Evolutionary conservation across 2,797 vertebrate species (phyloP).

Genomic region (Corythornis leucogaster): DNA sequence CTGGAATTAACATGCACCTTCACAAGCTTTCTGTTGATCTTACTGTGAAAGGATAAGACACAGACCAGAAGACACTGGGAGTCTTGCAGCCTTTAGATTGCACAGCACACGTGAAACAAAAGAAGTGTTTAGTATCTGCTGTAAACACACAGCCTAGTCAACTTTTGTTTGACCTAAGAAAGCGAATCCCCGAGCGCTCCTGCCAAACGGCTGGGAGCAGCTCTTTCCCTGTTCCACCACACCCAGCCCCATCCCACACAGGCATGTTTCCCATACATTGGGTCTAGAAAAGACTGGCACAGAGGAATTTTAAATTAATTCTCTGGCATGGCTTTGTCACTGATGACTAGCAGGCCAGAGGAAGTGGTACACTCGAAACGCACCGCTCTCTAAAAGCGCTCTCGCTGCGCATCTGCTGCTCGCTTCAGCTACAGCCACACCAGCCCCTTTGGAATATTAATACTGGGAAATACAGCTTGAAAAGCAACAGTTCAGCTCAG

Average conservation of each 20-base stretch:
- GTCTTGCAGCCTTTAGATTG: background rate
- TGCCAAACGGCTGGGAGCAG: constrained; percentile 66
- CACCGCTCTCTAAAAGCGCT: background rate
- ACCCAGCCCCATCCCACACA: constrained; percentile 64
- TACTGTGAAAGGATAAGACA: background rate
- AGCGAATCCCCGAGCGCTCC: constrained; percentile 43
- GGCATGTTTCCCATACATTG: constrained; percentile 47
- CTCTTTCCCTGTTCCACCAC: constrained; percentile 66
- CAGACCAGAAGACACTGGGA: background rate
- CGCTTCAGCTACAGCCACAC: background rate
- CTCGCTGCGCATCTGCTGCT: background rate
- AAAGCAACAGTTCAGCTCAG: background rate
- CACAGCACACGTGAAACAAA: background rate
- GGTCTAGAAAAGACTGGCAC: constrained; percentile 40
- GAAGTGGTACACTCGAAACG: constrained; percentile 13
- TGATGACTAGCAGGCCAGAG: constrained; percentile 23
- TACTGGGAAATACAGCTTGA: background rate
- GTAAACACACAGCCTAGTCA: background rate
- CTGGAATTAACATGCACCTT: background rate
- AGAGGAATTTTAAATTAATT: constrained; percentile 15
- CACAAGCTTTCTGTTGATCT: background rate
- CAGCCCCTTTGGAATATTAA: background rate
- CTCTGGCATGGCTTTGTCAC: constrained; percentile 18
- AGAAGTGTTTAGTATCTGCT: background rate
- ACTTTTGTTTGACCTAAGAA: constrained; percentile 58